Percentiles rank a stretch among this genome's conserved stretches.
Conservation (phyloP, 92 coral and sea anemone genomes). For the Palythoa heliodiscus region DNA sequence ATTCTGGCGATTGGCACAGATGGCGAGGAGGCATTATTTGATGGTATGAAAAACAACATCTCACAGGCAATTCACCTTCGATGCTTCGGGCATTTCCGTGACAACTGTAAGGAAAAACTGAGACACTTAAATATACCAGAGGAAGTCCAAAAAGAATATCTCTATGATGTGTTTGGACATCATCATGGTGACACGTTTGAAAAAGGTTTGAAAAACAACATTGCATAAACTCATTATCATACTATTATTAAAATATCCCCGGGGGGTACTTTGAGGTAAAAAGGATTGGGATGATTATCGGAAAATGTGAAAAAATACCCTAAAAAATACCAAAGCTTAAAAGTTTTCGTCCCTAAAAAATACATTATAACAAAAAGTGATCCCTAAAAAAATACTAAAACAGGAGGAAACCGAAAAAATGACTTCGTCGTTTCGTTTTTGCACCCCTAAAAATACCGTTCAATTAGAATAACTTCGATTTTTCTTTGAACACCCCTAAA, state of each 20-base stretch:
- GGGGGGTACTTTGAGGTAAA: too few species aligned
- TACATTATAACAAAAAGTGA: too few species aligned
- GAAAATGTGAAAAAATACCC: too few species aligned
- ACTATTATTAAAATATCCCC: background rate
- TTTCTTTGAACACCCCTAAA: too few species aligned
- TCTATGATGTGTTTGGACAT: slow-evolving; percentile 47
- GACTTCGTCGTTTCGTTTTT: too few species aligned
- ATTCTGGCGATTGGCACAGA: slow-evolving; percentile 65
- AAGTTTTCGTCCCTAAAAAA: too few species aligned
- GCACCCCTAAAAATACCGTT: too few species aligned
- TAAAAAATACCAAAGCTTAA: too few species aligned
- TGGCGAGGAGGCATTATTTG: slow-evolving; percentile 64
- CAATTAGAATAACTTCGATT: too few species aligned
- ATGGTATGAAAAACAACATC: slow-evolving; percentile 57
- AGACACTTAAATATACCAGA: slow-evolving; percentile 42
- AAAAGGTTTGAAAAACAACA: slow-evolving; percentile 28
- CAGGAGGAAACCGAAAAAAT: background rate
- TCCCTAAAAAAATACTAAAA: too few species aligned
- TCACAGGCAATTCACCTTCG: slow-evolving; percentile 61
- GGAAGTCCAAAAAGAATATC: slow-evolving; percentile 43
- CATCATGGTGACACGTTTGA: slow-evolving; percentile 2
- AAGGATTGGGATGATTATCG: too few species aligned
- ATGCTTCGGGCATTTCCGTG: slow-evolving; percentile 57
- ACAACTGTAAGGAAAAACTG: slow-evolving; percentile 54
- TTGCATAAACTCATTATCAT: background rate